Base-by-base conservation (phyloP, 2,888 invertebrate genomes). In the Ischnus inquisitorius region DNA sequence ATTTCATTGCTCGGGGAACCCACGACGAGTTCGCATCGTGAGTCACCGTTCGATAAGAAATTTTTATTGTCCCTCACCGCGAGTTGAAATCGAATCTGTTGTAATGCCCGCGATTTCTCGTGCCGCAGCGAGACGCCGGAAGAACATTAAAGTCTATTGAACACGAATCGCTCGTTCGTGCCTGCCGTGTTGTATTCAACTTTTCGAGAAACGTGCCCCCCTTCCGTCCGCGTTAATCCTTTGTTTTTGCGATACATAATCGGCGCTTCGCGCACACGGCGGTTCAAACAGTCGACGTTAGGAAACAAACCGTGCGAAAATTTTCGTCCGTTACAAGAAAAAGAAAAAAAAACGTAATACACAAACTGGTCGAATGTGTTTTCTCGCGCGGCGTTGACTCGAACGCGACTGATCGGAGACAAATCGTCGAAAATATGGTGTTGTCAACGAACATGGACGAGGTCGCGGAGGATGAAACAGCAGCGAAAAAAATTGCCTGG, bases 401-500 rank as follows among this genome's bases (percentile, higher is more conserved):
- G 54, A 6, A 60, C 22, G 2, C 25, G 19, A 22, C 39, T 39
- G 25, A 57, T 46, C 12, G 12, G 12, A 8, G 54, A 54, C 19
- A 43, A 5, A 2, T 41, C n/a, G 10, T 41, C 72, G 25, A 8
- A 64, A 16, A 28, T 10, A 78, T 79, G 71, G 41, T 79, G 5
- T 51, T n/a, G 22, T 41, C 62, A 19, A 16, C 51, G 22, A 57
- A 48, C 54, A 79, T 75, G 79, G 41, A 79, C 10, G 46, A 48
- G 62, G 25, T 12, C 0, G 19, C 10, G 22, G 14, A 48, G 0
- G 28, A 48, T 6, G 57, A 65, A n/a, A n/a, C 16, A 39, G 14
- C 43, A 3, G 46, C 54, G 41, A 22, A 16, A 68, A n/a, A 68
- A 69, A 79, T 83, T 10, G 83, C 83, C 19, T 41, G 14, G 46